Conservation (phyloP, 2,113 vertebrate species). For the Neolamprologus devosi region DNA sequence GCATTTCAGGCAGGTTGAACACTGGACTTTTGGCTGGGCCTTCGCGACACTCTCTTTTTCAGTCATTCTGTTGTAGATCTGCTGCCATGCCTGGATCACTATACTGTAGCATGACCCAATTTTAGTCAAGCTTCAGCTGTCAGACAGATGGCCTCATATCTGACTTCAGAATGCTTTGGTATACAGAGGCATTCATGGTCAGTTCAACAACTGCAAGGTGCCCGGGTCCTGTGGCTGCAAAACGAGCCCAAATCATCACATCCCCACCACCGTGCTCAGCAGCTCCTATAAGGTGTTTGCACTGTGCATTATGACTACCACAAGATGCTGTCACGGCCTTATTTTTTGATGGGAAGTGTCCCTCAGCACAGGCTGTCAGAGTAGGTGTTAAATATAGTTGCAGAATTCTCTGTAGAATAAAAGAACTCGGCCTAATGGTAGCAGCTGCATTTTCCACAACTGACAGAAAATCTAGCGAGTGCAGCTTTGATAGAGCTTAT, state of each 20-base stretch:
- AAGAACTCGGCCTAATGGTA: conserved; percentile 1
- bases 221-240: neutral
- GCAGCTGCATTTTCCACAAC: conserved; percentile 21
- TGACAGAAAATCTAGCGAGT: conserved; percentile 4
- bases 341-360: neutral
- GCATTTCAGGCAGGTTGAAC: neutral
- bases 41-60: neutral
- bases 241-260: neutral
- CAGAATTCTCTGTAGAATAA: neutral
- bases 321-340: neutral
- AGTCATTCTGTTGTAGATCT: neutral
- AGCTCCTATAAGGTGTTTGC: neutral
- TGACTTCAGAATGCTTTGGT: neutral
- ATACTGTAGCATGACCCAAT: neutral
- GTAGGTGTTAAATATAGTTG: neutral
- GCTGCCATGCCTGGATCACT: neutral
- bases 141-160: neutral
- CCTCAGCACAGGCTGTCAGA: neutral
- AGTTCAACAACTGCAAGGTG: neutral
- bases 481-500: conserved; percentile 39
- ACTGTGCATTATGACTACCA: neutral
- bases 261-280: neutral
- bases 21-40: neutral
- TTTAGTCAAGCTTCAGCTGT: neutral
- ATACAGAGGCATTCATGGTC: neutral